A percentile compares a stretch with the other conserved stretches of the same genome.
These are phyloP conservation scores for Diabrotica virgifera DNA, from an alignment of 1,140 invertebrate genomes.

Conservation along the genomic window DNA sequence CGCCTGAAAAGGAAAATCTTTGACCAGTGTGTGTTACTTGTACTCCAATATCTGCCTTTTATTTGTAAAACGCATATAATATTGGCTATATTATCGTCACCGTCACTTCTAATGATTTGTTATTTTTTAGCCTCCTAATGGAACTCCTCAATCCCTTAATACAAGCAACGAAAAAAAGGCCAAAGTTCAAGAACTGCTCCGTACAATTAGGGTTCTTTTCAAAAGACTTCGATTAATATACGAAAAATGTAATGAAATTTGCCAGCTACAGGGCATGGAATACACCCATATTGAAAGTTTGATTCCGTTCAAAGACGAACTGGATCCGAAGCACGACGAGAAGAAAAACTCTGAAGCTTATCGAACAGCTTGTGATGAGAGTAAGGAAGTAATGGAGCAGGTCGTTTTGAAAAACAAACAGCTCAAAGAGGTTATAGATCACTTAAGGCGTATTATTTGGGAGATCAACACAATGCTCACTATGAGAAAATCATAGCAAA, in stretches of 20 bases:
- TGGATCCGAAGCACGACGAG: conserved; percentile 73
- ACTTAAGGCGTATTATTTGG: conserved; percentile 87
- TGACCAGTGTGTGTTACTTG: too few relatives aligned
- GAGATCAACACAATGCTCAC: conserved; percentile 96
- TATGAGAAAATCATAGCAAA: conserved; percentile 76
- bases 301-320: conserved; percentile 84
- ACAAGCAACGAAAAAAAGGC: conserved; percentile 77
- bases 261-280: conserved; percentile 75
- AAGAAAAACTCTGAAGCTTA: conserved; percentile 76
- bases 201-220: conserved; percentile 73
- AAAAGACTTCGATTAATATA: conserved; percentile 83
- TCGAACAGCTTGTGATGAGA: conserved; percentile 69
- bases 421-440: conserved; percentile 91
- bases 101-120: too few relatives aligned
- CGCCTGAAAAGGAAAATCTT: too few relatives aligned
- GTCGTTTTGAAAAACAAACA: conserved; percentile 86
- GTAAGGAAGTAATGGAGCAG: conserved; percentile 67
- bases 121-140: conserved; percentile 61
- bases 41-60: too few relatives aligned
- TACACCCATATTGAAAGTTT: conserved; percentile 87
- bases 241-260: conserved; percentile 87
- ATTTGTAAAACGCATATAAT: too few relatives aligned
- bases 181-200: conserved; percentile 82
- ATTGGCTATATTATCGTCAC: too few relatives aligned
- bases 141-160: conserved; percentile 65